Evolutionary conservation across 2,797 vertebrate species (phyloP), one percentile per base, ranked within the genome.

Genomic region (Nyctalus aviator): DNA sequence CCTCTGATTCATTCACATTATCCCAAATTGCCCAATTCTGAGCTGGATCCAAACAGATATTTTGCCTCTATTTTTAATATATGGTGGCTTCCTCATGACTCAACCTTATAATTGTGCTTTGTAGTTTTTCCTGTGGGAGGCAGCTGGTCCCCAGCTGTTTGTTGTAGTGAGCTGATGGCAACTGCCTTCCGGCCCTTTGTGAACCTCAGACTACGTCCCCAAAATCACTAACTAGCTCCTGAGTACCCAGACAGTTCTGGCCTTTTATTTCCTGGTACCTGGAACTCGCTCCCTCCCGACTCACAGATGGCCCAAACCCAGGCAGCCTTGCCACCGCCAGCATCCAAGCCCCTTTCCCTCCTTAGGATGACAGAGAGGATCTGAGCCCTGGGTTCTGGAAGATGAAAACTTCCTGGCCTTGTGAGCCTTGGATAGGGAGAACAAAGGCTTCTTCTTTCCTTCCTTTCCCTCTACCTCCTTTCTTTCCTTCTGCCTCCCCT

Each of bases 111-210:
- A 32, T 41, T 44, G 44, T 3, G 18, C 90, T 93, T 92, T 83
- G 73, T 83, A 95, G 85, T 50, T 92, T 44, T 62, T 30, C 64
- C 59, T 5, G 2, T 0, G 1, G 0, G 4, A 35, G 57, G 57
- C 93, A 92, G 88, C 90, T 90, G 94, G 75, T 32, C 8, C 21
- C 82, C 88, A 90, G 95, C 82, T 97, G 90, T 62, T 11, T 3
- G 75, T 53, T 48, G 53, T 23, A 15, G 72, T 41, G 25, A 30
- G 81, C n/a, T 1, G 46, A 66, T 4, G 69, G 86, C 32, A 17
- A 35, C n/a, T 10, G 75, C 14, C 53, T 71, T 27, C 64, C 3
- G 1, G 8, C n/a, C 11, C 30, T 5, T 76, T 55, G 6, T 44
- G 81, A 87, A 82, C 46, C 64, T 64, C 12, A n/a, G 87, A 35